Base-by-base conservation (phyloP, 2,797 vertebrate species). In the Picus viridis region DNA sequence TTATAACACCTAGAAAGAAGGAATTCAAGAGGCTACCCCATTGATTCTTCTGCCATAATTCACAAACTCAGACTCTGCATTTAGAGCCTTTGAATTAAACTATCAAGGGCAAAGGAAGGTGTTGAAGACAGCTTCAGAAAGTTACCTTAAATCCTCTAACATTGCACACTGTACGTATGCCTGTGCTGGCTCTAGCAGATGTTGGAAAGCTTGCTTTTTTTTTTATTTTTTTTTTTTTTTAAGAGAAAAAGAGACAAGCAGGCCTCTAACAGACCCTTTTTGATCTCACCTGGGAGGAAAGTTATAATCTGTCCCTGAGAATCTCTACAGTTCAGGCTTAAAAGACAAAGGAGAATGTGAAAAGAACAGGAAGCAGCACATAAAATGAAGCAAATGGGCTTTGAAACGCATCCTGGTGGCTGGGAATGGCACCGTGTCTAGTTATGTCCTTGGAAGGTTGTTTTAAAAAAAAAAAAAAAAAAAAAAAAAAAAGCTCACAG, bases 231-330 rank as follows among this genome's bases (percentile, higher is more conserved):
- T 30, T 63, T 75, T 83, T 88, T 81, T 85, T 82, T 89, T 86
- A 2, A 71, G 68, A 63, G 71, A 80, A 91, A 58, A 63, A 87
- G 88, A 93, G 87, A 53, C 88, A 65, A 84, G 67, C 61, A 67
- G 82, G 73, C 89, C 83, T 93, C 71, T 41, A 54, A 81, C 29
- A 75, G 49, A 63, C 45, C 53, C 75, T 73, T 92, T 98, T 98
- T 98, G 97, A 98, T 97, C 96, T 97, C 92, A 85, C 93, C 78
- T 94, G 41, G 39, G 76, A 97, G 91, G 94, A 92, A 93, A 96
- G 92, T 92, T 62, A 76, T 89, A 76, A 84, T 95, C 83, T 94
- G 77, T 92, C 91, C 87, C 92, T 39, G 15, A 69, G 86, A 91
- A 96, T 86, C 95, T 95, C 89, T 76, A 61, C 94, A 79, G 85